Evolutionary conservation across 2,797 vertebrate species (phyloP), one percentile per base, ranked within the genome.

Genomic region (Borostomias antarcticus): DNA sequence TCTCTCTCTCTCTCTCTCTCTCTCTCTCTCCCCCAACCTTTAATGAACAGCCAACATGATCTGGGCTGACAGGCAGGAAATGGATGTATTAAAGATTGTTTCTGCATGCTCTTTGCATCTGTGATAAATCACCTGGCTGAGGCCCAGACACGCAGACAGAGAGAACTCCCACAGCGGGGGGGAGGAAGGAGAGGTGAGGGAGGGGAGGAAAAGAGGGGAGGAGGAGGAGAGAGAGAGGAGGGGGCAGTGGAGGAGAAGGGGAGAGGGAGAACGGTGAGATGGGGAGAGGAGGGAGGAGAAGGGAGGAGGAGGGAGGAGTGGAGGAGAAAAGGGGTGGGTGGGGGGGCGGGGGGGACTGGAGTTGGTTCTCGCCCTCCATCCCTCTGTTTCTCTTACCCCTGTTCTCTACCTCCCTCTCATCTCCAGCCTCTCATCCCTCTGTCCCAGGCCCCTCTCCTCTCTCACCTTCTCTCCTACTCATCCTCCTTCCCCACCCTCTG

Each of bases 31-130:
- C 94, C 96, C 94, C 95, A 90, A 94, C 95, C 95, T 98, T 98
- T 98, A 98, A 98, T 97, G 96, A 98, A 98, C 97, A 98, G 96
- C 95, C 96, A 96, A 99, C 96, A 98, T 97, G 95, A 98, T 98
- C 95, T 96, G 93, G 93, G 93, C 96, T 99, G 96, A 99, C 96
- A 99, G 98, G 96, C 96, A 98, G 96, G 96, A 99, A 98, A 98
- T 99, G 95, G 96, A 97, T 98, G 96, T 98, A 99, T 98, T 99
- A 99, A 98, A 98, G 97, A 98, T 97, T 96, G 95, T 98, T 98
- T 97, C 95, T 97, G 95, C 96, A 97, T 96, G 97, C 96, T 98
- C 96, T 98, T 98, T 96, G 96, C 96, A 98, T 98, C 96, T 95
- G 95, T 98, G 96, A 98, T 97, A 97, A 97, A 98, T 97, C 95